Percentiles rank a stretch among this genome's conserved stretches.
phyloP scores from a whole-genome alignment of 2,797 vertebrate species.

The Pangasius krempfi region DNA sequence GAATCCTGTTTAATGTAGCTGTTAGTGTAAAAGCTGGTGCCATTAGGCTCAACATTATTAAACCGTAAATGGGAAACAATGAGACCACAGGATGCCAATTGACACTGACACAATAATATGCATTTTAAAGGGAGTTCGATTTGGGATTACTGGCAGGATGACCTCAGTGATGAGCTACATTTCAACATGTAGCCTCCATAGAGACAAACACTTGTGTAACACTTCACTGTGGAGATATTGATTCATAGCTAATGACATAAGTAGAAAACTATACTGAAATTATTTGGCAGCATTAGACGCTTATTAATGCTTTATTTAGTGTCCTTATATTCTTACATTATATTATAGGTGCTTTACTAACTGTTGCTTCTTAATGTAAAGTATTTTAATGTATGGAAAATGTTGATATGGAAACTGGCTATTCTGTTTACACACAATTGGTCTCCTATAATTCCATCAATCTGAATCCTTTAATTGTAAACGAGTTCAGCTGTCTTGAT shows the following conservation, averaged over 20 bases:
- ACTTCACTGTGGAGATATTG: background rate
- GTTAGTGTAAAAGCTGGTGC: background rate
- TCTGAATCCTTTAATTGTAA: background rate
- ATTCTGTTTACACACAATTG: background rate
- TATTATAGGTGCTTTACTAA: background rate
- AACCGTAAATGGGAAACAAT: background rate
- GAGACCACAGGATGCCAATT: background rate
- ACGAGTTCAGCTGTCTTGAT: background rate
- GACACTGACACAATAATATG: slow-evolving; percentile 2
- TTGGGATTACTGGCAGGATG: background rate
- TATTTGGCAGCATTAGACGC: background rate
- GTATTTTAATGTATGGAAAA: background rate
- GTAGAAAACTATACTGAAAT: background rate
- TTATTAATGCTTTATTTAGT: background rate
- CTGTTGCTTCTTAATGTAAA: background rate
- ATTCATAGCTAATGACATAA: background rate
- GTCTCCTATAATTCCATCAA: background rate
- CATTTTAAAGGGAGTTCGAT: background rate
- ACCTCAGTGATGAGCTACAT: background rate
- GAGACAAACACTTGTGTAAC: background rate
- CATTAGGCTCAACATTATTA: slow-evolving; percentile 22
- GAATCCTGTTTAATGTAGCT: background rate
- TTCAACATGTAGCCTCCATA: background rate
- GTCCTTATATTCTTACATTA: background rate
- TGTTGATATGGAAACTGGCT: background rate